Percentiles rank a stretch among this genome's conserved stretches.
Conservation (phyloP, 2,113 vertebrate species). For the Machaerirhynchus nigripectus region DNA sequence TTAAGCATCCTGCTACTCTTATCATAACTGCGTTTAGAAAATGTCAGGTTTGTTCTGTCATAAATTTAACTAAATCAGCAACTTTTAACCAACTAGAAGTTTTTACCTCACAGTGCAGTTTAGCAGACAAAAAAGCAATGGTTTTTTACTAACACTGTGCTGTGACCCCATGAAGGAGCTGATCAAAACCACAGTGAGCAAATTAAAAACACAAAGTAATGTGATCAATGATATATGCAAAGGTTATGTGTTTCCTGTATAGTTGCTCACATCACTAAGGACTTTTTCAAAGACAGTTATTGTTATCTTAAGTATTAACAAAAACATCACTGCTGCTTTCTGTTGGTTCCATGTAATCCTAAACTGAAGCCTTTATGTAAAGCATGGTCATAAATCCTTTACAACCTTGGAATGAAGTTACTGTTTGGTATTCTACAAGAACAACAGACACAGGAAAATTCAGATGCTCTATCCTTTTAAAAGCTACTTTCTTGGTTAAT, state of each 20-base stretch:
- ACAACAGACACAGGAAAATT: not conserved
- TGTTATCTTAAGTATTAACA: not conserved
- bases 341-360: not conserved
- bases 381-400: not conserved
- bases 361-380: not conserved
- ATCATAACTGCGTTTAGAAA: not conserved
- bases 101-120: not conserved
- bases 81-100: not conserved
- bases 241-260: not conserved
- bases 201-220: not conserved
- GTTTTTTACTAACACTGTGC: not conserved
- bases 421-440: not conserved
- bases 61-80: not conserved
- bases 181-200: not conserved
- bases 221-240: not conserved
- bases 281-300: not conserved
- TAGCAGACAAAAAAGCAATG: not conserved
- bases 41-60: not conserved
- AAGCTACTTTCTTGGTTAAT: not conserved
- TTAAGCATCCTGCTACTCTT: not conserved
- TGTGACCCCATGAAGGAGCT: not conserved
- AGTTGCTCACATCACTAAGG: not conserved
- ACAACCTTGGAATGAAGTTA: not conserved
- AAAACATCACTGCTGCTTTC: not conserved
- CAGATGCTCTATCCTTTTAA: not conserved